phyloP scores from a whole-genome alignment of 2,888 invertebrate species.

The Diadegma fenestrale region DNA sequence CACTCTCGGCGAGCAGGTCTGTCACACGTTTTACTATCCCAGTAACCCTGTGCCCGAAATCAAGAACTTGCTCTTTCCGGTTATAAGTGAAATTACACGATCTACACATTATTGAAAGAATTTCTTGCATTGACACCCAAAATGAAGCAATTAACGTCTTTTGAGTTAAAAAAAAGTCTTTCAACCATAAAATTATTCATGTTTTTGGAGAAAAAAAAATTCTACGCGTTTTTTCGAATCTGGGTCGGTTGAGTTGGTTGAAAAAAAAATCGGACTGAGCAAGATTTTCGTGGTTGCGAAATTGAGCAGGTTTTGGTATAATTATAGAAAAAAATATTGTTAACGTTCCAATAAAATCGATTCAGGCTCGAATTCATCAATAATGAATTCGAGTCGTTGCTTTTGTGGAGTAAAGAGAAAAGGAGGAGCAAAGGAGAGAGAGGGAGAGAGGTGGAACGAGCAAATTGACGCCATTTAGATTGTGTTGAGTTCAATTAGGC shows the following conservation, averaged over 20 bases:
- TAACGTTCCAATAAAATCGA: too few species aligned
- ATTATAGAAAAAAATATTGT: too few species aligned
- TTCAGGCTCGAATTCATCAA: background rate
- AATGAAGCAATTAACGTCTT: too few species aligned
- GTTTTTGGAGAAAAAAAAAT: too few species aligned
- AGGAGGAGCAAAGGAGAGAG: background rate
- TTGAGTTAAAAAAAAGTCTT: too few species aligned
- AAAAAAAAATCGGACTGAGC: too few species aligned
- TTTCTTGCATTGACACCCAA: background rate
- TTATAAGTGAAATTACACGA: conserved; percentile 3
- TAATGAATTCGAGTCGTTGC: conserved; percentile 31
- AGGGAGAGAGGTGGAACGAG: conserved; percentile 66
- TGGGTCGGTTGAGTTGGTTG: too few species aligned
- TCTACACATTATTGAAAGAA: conserved; percentile 15
- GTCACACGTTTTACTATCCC: conserved; percentile 17
- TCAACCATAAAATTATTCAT: too few species aligned
- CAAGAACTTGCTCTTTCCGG: conserved; percentile 15
- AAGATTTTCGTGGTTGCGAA: too few species aligned
- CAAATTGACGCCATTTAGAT: conserved; percentile 78
- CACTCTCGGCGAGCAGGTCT: conserved; percentile 16
- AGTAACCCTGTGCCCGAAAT: conserved; percentile 2
- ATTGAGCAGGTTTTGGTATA: too few species aligned
- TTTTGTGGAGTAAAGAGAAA: conserved; percentile 1
- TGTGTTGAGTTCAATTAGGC: conserved; percentile 77
- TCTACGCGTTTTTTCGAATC: too few species aligned